Conservation (phyloP, 2,113 vertebrate species). For the Pteropus alecto region DNA sequence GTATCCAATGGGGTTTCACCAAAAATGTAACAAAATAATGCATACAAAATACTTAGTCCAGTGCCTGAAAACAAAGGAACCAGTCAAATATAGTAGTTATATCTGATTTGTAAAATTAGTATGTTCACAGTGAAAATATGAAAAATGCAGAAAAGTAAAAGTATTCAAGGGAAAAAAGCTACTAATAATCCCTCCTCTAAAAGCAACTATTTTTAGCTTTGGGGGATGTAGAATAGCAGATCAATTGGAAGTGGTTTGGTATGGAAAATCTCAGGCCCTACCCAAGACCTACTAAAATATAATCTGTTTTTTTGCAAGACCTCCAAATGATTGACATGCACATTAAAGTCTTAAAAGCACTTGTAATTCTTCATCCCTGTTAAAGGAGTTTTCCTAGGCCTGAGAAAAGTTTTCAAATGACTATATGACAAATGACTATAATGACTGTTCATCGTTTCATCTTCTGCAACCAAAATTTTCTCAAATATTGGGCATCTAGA, state of each 20-base stretch:
- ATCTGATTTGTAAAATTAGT: background rate
- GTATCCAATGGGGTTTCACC: background rate
- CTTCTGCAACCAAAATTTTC: conserved; percentile 14
- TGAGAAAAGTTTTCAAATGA: conserved; percentile 38
- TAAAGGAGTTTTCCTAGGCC: conserved; percentile 21
- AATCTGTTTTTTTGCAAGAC: background rate
- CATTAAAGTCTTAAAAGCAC: background rate
- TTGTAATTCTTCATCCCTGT: background rate
- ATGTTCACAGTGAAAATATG: background rate
- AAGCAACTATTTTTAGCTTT: background rate
- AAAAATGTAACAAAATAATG: background rate
- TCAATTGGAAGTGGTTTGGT: background rate
- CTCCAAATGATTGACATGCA: background rate
- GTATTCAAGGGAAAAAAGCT: background rate
- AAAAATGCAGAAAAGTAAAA: conserved; percentile 12
- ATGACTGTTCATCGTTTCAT: background rate
- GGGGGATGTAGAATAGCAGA: background rate
- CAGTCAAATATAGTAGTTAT: background rate
- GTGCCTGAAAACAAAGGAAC: background rate
- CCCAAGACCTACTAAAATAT: background rate
- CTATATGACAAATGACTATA: background rate
- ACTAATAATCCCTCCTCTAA: background rate
- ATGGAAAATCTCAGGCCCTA: background rate
- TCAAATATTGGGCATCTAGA: background rate
- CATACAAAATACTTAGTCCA: background rate